Conservation (phyloP, 2,113 vertebrate genomes). For the Rousettus leschenaultii region DNA sequence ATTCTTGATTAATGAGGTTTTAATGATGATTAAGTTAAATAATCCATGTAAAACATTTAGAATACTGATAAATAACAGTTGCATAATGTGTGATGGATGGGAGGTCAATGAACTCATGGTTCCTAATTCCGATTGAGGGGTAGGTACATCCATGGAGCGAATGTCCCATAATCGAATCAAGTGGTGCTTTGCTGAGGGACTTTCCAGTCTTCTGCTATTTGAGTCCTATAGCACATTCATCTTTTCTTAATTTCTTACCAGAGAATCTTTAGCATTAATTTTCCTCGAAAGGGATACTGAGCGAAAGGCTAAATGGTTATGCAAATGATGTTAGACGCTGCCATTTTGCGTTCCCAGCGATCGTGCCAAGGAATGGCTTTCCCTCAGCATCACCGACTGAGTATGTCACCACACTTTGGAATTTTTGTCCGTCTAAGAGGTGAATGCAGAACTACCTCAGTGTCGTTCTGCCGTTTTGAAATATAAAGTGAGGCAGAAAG, state of each 20-base stretch:
- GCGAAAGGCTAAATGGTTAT: background rate
- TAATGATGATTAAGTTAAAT: background rate
- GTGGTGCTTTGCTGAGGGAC: too few relatives aligned
- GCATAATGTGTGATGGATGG: background rate
- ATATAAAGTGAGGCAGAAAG: background rate
- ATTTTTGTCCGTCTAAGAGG: background rate
- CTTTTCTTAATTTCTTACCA: background rate
- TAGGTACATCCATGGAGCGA: too few relatives aligned
- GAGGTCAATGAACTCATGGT: background rate
- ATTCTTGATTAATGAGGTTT: background rate
- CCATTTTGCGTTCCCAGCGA: background rate
- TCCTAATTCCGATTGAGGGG: background rate
- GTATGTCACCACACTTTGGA: background rate
- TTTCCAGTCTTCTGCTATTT: background rate
- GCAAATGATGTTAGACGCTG: background rate
- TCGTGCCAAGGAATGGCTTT: background rate
- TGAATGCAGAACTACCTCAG: background rate
- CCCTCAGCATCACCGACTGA: background rate
- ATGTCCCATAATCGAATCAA: background rate
- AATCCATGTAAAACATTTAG: too few relatives aligned
- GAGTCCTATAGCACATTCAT: background rate
- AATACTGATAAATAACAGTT: background rate
- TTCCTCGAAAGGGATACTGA: background rate
- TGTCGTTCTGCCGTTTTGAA: background rate
- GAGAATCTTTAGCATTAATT: background rate